Percentiles rank a stretch among this genome's conserved stretches.
Conservation (phyloP, 2,113 vertebrate species). For the Antechinus stuartii region DNA sequence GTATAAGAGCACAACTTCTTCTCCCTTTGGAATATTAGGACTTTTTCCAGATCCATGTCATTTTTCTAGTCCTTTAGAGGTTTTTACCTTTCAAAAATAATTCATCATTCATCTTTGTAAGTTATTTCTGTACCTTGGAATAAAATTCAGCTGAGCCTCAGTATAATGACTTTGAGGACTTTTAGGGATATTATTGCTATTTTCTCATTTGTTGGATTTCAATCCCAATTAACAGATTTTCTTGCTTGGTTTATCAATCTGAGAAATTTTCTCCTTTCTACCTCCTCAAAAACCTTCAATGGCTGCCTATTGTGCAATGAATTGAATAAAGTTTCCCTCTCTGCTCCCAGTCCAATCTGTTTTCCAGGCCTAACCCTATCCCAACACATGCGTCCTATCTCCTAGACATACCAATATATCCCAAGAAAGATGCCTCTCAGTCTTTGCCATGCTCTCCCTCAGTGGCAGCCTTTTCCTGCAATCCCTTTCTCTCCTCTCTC, state of each 20-base stretch:
- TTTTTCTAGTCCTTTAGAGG: neutral
- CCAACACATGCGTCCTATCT: neutral
- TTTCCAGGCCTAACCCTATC: neutral
- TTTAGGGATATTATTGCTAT: neutral
- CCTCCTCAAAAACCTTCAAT: neutral
- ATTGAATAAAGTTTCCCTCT: neutral
- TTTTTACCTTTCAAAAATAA: neutral
- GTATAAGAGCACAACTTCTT: neutral
- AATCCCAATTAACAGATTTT: neutral
- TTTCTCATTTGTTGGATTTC: neutral
- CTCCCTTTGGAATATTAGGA: neutral
- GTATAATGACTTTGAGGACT: neutral
- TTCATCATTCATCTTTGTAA: neutral
- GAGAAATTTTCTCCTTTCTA: neutral
- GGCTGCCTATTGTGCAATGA: neutral
- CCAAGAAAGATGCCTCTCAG: neutral
- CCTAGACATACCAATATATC: neutral
- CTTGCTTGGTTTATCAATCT: neutral
- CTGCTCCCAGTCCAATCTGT: neutral
- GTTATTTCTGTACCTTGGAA: neutral
- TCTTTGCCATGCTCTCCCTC: neutral
- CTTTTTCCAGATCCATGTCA: neutral
- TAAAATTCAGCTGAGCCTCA: neutral
- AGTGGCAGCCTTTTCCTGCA: constrained; percentile 8
- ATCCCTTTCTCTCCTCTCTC: constrained; percentile 75